Conservation (phyloP, 2,113 vertebrate genomes). For the Eupsittula cactorum region DNA sequence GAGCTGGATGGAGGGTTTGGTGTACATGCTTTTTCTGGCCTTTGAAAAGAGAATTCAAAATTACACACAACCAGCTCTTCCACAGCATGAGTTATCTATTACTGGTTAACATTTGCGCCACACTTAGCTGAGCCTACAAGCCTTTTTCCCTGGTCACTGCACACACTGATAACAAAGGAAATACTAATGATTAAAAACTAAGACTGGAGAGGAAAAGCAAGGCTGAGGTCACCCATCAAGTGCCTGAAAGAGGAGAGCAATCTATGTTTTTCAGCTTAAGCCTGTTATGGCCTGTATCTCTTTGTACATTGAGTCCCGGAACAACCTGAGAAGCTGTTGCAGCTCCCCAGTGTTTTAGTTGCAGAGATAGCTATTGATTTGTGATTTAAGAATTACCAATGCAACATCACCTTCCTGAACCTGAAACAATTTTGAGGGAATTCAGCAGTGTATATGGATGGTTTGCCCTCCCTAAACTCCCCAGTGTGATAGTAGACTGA, state of each 20-base stretch:
- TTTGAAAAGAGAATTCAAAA: not conserved
- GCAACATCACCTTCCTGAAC: not conserved
- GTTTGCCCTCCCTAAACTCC: not conserved
- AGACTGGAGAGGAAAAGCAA: not conserved
- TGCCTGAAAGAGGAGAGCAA: not conserved
- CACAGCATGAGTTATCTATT: not conserved
- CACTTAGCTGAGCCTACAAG: not conserved
- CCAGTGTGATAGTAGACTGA: rapidly evolving
- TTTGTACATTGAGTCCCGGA: not conserved
- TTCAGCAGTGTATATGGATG: not conserved
- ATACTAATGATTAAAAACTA: not conserved
- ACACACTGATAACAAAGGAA: not conserved
- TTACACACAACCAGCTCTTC: not conserved
- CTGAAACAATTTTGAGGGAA: not conserved
- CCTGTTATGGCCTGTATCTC: not conserved
- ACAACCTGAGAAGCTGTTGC: not conserved
- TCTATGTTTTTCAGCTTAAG: not conserved
- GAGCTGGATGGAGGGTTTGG: not conserved
- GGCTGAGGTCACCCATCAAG: not conserved
- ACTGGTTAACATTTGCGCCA: not conserved
- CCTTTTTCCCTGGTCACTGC: not conserved
- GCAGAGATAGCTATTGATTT: not conserved
- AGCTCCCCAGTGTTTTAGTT: not conserved
- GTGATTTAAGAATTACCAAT: not conserved
- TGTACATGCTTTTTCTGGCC: not conserved